A percentile compares a stretch with the other conserved stretches of the same genome.
Evolutionary conservation across 2,113 vertebrate genomes (phyloP).

Genomic region (Haemorhous mexicanus): DNA sequence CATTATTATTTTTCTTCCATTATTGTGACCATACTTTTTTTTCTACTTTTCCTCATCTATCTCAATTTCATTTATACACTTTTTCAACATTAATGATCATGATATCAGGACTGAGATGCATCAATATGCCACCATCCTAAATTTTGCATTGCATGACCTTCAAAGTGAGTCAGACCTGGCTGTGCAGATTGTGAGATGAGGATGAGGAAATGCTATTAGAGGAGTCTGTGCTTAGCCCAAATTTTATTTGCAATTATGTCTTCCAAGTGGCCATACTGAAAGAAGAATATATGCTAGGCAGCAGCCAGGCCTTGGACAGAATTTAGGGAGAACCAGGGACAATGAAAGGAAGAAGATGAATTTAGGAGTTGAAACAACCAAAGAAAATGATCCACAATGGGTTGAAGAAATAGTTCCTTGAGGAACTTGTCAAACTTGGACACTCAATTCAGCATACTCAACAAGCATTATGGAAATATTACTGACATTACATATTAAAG

Average conservation of each 20-base stretch:
- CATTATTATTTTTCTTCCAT: slow-evolving; percentile 36
- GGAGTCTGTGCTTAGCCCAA: not conserved
- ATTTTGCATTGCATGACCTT: not conserved
- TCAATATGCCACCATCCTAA: not conserved
- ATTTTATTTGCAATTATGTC: not conserved
- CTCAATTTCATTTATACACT: not conserved
- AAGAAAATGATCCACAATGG: not conserved
- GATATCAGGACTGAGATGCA: not conserved
- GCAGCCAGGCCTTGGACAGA: not conserved
- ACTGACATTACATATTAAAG: not conserved
- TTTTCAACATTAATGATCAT: not conserved
- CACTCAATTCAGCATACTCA: not conserved
- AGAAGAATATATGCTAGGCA: not conserved
- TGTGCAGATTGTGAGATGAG: not conserved
- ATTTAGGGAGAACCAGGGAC: not conserved
- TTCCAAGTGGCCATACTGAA: not conserved
- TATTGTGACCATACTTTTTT: not conserved
- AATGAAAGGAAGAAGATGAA: not conserved
- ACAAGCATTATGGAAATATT: not conserved
- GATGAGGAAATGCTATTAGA: not conserved
- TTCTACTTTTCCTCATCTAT: not conserved
- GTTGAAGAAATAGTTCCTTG: not conserved
- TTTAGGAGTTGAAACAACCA: not conserved
- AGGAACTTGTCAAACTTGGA: not conserved
- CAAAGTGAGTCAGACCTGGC: not conserved